Conservation (phyloP, 2,797 vertebrate species). For the Streptopelia turtur region DNA sequence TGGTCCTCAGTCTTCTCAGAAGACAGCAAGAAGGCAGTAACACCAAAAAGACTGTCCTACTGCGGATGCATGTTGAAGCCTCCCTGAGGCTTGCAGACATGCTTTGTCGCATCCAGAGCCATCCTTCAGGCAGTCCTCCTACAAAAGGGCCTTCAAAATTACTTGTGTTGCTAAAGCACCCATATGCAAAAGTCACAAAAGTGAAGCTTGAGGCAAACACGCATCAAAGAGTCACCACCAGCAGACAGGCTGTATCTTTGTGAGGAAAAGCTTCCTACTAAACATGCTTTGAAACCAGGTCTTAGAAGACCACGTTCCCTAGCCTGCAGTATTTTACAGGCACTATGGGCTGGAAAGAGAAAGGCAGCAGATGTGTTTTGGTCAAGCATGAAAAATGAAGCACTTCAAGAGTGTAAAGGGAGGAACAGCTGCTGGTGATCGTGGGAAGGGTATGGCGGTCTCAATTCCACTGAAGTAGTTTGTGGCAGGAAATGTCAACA, state of each 20-base stretch:
- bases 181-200: background rate
- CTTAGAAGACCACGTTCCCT: background rate
- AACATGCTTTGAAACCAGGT: background rate
- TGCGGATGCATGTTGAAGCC: background rate
- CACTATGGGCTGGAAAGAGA: background rate
- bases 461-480: rapidly evolving
- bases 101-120: background rate
- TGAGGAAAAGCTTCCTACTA: background rate
- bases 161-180: background rate
- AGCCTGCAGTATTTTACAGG: background rate
- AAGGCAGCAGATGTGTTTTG: background rate
- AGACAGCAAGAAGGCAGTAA: background rate
- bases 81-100: background rate
- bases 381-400: background rate
- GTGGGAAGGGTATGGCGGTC: background rate
- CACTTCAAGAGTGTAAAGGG: background rate
- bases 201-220: background rate
- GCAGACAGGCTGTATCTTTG: background rate
- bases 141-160: background rate
- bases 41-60: background rate
- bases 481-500: background rate
- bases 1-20: background rate
- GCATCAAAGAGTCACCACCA: background rate
- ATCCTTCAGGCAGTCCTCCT: background rate
- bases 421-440: background rate